Conservation (phyloP, 2,113 vertebrate genomes). For the Pseudopodoces humilis region DNA sequence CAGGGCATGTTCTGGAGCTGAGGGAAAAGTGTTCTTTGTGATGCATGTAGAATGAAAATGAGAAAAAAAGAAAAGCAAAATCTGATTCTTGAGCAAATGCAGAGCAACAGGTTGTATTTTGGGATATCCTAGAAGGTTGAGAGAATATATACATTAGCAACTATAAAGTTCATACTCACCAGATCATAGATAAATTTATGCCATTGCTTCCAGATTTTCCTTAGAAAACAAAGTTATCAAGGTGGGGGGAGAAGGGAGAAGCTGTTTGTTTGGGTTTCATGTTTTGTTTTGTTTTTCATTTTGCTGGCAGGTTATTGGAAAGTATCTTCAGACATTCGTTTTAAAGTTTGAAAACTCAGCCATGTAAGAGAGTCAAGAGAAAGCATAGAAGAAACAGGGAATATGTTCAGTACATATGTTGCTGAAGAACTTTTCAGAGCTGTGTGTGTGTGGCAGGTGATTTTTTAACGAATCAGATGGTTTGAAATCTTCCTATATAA, state of each 20-base stretch:
- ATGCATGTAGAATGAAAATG: not conserved
- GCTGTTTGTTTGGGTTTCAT: not conserved
- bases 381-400: not conserved
- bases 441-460: not conserved
- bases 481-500: not conserved
- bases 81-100: not conserved
- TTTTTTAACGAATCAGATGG: not conserved
- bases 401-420: not conserved
- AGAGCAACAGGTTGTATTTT: not conserved
- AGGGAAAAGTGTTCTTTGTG: not conserved
- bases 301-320: not conserved
- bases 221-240: not conserved
- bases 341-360: not conserved
- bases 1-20: not conserved
- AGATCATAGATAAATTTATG: not conserved
- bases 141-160: not conserved
- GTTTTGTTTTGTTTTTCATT: not conserved
- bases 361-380: not conserved
- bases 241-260: rapidly evolving
- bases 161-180: not conserved
- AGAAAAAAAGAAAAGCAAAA: not conserved
- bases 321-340: not conserved
- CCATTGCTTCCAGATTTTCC: not conserved
- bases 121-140: not conserved
- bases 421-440: not conserved